Evolutionary conservation across 2,888 invertebrate genomes (phyloP).

Genomic region (Tridacna crocea): DNA sequence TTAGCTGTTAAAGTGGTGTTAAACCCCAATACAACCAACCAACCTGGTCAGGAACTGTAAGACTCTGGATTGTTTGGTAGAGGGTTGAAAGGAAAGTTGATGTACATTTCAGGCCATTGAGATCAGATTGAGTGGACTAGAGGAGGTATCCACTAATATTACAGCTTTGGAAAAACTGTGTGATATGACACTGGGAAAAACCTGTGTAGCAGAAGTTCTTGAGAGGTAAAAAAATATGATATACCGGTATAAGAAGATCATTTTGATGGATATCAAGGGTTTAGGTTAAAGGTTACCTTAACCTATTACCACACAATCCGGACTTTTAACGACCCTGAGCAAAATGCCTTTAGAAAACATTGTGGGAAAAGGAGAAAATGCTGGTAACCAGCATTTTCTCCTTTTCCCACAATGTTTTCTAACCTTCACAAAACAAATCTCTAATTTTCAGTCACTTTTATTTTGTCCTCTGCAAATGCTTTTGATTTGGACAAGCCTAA

Average conservation of each 20-base stretch:
- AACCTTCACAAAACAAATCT: no score
- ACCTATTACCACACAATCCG: neutral
- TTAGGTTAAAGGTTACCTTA: neutral
- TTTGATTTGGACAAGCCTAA: neutral
- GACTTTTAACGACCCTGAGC: no score
- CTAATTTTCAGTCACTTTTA: neutral
- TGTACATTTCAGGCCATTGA: conserved; percentile 66
- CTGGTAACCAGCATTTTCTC: neutral
- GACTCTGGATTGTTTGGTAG: no score
- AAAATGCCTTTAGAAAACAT: neutral
- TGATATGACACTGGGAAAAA: conserved; percentile 71
- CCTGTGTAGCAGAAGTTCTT: conserved; percentile 70
- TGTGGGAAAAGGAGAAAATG: no score
- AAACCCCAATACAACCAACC: no score
- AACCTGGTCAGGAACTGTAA: no score
- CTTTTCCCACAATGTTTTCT: neutral
- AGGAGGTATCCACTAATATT: conserved; percentile 65
- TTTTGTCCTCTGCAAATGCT: neutral
- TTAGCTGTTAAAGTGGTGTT: no score
- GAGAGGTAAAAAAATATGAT: conserved; percentile 66
- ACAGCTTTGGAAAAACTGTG: conserved; percentile 68
- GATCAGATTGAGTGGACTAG: conserved; percentile 71
- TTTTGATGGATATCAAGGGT: no score
- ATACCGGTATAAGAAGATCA: neutral
- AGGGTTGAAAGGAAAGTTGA: neutral